phyloP scores from a whole-genome alignment of 2,113 vertebrate species.

The Papio anubis region DNA sequence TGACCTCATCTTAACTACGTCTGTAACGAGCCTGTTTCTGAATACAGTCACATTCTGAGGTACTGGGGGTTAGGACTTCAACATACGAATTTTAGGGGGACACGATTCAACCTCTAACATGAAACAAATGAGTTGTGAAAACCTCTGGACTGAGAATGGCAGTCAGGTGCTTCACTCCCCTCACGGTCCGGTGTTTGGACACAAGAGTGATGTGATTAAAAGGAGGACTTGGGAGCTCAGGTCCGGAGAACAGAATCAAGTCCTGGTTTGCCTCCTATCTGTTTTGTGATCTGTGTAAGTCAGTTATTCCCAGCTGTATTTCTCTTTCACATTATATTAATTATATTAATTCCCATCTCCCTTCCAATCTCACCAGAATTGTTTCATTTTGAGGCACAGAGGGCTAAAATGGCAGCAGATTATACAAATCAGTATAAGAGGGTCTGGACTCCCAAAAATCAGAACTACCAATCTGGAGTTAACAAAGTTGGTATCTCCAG shows the following conservation, averaged over 20 bases:
- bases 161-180: background rate
- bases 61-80: background rate
- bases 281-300: background rate
- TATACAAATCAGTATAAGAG: background rate
- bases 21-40: background rate
- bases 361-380: background rate
- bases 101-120: background rate
- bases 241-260: background rate
- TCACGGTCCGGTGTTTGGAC: background rate
- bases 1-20: background rate
- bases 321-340: background rate
- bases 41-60: background rate
- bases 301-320: background rate
- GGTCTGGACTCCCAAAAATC: background rate
- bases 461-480: background rate
- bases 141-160: background rate
- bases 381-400: background rate
- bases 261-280: background rate
- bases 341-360: background rate
- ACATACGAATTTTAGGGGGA: background rate
- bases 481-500: background rate
- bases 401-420: background rate
- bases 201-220: background rate
- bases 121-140: background rate
- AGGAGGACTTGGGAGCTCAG: background rate